These are phyloP conservation scores for Pluvianellus socialis DNA, from an alignment of 2,113 vertebrate species.

Conservation along the genomic window DNA sequence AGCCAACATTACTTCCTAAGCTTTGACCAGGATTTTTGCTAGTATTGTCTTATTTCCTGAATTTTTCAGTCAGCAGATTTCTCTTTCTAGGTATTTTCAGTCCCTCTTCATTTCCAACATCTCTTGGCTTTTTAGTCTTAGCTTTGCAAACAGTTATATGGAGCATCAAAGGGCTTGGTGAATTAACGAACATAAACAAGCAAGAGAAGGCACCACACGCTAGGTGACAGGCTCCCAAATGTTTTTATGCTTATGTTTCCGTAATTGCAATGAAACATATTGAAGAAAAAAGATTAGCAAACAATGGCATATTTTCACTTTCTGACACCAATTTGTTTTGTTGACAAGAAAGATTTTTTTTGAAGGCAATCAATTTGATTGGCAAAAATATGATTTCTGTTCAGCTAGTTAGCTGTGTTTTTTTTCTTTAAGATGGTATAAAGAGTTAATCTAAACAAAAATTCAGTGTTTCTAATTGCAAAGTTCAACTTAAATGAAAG, in stretches of 20 bases:
- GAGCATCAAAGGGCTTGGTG: background rate
- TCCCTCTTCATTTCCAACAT: background rate
- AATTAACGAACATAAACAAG: background rate
- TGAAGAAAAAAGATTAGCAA: background rate
- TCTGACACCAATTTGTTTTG: background rate
- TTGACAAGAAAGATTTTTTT: background rate
- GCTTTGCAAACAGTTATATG: background rate
- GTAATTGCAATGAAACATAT: background rate
- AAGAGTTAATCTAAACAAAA: constrained; percentile 21
- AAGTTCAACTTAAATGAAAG: constrained; percentile 60
- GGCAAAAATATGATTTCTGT: constrained; percentile 4
- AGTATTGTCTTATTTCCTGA: background rate
- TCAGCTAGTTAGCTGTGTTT: background rate
- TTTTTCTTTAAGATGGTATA: background rate
- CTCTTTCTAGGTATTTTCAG: background rate
- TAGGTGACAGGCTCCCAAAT: background rate
- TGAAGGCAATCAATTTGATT: background rate
- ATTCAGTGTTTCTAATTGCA: constrained; percentile 2
- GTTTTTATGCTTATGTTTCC: background rate
- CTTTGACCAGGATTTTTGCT: background rate
- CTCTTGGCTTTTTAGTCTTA: background rate
- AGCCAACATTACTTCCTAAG: background rate
- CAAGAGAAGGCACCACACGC: background rate
- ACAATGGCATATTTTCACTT: background rate
- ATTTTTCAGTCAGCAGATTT: background rate